A percentile compares a stretch with the other conserved stretches of the same genome.
These are phyloP conservation scores for Proteles cristata DNA, from an alignment of 2,113 vertebrate species.

Conservation along the genomic window DNA sequence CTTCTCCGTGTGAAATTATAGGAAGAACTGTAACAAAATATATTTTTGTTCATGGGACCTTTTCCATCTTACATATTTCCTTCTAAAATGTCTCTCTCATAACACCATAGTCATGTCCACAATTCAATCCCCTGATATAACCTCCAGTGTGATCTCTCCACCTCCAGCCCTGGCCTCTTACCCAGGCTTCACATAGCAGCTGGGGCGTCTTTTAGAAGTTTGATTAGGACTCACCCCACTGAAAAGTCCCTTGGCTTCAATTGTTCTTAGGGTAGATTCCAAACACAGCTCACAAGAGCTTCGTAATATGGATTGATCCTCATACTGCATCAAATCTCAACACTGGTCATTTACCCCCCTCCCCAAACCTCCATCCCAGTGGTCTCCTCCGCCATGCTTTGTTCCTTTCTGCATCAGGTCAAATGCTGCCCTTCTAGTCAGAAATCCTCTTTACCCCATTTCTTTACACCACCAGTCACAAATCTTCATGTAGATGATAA, in stretches of 20 bases:
- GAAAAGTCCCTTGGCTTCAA: neutral
- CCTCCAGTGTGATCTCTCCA: neutral
- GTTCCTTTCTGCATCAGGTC: neutral
- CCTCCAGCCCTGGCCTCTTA: neutral
- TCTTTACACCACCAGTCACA: neutral
- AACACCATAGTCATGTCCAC: neutral
- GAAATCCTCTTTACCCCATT: neutral
- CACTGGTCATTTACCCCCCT: neutral
- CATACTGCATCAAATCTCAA: neutral
- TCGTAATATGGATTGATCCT: neutral
- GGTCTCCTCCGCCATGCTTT: neutral
- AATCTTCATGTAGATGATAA: neutral
- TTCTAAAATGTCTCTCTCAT: neutral
- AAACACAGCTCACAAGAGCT: neutral
- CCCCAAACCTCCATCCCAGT: neutral
- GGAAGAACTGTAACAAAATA: neutral
- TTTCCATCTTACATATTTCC: neutral
- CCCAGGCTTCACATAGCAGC: neutral
- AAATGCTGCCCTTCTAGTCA: neutral
- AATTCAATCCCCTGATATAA: neutral
- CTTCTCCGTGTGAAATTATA: neutral
- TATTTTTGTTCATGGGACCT: neutral
- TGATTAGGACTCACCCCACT: neutral
- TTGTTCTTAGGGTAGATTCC: neutral
- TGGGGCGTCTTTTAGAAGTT: neutral